phyloP scores from a whole-genome alignment of 1,140 invertebrate genomes.

The Armadillidium nasatum region DNA sequence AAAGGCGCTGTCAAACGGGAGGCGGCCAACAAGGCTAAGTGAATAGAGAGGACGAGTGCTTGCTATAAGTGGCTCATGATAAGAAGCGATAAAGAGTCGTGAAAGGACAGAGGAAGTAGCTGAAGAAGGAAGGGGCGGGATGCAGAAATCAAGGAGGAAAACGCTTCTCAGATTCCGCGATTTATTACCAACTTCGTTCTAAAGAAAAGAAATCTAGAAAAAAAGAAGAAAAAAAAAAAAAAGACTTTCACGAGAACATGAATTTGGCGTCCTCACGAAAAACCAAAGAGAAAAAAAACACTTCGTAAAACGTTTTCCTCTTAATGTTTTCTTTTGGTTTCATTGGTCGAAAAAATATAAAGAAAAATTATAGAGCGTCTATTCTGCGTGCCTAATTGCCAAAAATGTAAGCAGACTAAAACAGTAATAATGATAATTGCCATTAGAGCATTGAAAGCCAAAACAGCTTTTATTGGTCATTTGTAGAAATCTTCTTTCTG shows the following conservation, averaged over 20 bases:
- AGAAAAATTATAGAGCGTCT: background rate
- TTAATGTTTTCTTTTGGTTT: background rate
- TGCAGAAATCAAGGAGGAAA: background rate
- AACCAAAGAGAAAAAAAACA: background rate
- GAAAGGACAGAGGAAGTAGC: conserved; percentile 11
- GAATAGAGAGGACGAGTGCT: conserved; percentile 6
- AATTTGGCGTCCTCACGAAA: background rate
- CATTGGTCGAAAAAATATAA: conserved; percentile 5
- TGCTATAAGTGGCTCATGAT: conserved; percentile 7
- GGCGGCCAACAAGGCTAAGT: conserved; percentile 7
- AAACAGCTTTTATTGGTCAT: background rate
- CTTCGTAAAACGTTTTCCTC: background rate
- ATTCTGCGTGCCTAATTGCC: background rate
- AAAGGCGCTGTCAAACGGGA: conserved; percentile 10
- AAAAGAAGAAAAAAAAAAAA: too few species aligned
- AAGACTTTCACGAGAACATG: background rate
- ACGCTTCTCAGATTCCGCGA: conserved; percentile 5
- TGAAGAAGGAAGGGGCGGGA: conserved; percentile 4
- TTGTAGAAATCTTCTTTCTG: background rate
- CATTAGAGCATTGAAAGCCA: background rate
- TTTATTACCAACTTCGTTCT: background rate
- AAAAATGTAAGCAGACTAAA: background rate
- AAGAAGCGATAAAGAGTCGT: conserved; percentile 7
- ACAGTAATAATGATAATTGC: background rate
- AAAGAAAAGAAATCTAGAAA: background rate